These are phyloP conservation scores for Liodrosophila aerea DNA, from an alignment of 2,888 invertebrate species.

Conservation along the genomic window DNA sequence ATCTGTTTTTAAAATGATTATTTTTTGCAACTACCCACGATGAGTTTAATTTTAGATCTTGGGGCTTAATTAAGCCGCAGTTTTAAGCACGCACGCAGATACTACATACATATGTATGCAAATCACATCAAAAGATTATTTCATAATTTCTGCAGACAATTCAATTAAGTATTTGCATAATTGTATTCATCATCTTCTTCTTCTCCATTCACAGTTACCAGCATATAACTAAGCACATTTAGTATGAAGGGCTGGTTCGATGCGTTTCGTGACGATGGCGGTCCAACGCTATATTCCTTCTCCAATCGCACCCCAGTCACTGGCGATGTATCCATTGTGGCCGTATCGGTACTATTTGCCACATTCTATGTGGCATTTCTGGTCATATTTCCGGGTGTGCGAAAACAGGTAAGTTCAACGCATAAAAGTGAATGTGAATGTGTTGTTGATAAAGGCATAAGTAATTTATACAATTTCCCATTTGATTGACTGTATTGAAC, in stretches of 20 bases:
- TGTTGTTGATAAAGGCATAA: background rate
- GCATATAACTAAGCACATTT: conserved; percentile 52
- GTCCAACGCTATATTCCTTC: conserved; percentile 97
- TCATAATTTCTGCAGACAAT: conserved; percentile 32
- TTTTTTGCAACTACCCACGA: conserved; percentile 35
- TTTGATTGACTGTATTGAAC: background rate
- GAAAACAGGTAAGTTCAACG: conserved; percentile 90
- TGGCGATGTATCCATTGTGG: conserved; percentile 94
- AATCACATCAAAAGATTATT: conserved; percentile 40
- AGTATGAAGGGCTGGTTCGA: conserved; percentile 98
- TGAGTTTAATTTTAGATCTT: conserved; percentile 26
- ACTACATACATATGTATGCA: conserved; percentile 46
- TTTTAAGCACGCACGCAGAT: conserved; percentile 35
- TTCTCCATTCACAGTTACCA: conserved; percentile 63
- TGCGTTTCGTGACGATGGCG: conserved; percentile 97
- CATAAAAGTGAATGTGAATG: conserved; percentile 2
- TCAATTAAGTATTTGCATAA: conserved; percentile 22
- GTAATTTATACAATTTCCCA: background rate
- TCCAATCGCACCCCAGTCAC: conserved; percentile 97
- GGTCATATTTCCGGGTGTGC: conserved; percentile 96
- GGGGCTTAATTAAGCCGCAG: conserved; percentile 44
- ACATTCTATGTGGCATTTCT: conserved; percentile 97
- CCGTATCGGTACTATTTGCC: conserved; percentile 92
- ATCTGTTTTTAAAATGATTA: conserved; percentile 3
- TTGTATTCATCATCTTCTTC: background rate